Conservation (phyloP, 2,113 vertebrate genomes). For the Crotalus horridus region DNA sequence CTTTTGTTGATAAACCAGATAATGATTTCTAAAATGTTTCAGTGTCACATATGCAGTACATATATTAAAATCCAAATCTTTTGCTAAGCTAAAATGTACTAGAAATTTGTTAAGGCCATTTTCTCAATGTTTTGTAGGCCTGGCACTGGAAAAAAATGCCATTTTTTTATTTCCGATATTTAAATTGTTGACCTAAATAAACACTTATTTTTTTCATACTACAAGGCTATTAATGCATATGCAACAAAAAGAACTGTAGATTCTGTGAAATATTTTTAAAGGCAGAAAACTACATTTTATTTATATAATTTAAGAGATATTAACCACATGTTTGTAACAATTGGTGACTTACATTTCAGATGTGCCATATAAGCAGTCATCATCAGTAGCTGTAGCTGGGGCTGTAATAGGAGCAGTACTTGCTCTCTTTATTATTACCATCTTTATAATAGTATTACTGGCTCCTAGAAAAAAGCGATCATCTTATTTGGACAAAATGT, state of each 20-base stretch:
- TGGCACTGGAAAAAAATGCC: neutral
- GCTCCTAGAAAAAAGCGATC: slow-evolving; percentile 78
- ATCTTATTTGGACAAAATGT: slow-evolving; percentile 76
- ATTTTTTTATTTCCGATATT: neutral
- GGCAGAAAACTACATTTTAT: neutral
- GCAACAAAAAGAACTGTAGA: neutral
- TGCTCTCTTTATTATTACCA: slow-evolving; percentile 86
- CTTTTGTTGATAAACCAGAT: neutral
- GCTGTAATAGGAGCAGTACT: slow-evolving; percentile 91
- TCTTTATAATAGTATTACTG: slow-evolving; percentile 87
- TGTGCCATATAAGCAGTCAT: slow-evolving; percentile 79
- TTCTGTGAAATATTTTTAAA: neutral
- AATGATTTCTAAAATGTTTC: neutral
- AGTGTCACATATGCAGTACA: neutral
- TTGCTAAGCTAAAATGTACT: neutral
- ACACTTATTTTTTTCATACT: neutral
- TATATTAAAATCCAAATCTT: neutral
- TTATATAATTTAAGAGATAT: neutral
- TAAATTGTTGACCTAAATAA: neutral
- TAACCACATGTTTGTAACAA: slow-evolving; percentile 44
- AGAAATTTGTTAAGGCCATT: neutral
- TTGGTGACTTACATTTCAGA: slow-evolving; percentile 70
- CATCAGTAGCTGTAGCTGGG: slow-evolving; percentile 84
- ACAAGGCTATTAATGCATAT: neutral
- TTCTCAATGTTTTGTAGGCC: neutral